Base-by-base conservation (phyloP, 2,797 vertebrate genomes). In the Pseudomugil tenellus region DNA sequence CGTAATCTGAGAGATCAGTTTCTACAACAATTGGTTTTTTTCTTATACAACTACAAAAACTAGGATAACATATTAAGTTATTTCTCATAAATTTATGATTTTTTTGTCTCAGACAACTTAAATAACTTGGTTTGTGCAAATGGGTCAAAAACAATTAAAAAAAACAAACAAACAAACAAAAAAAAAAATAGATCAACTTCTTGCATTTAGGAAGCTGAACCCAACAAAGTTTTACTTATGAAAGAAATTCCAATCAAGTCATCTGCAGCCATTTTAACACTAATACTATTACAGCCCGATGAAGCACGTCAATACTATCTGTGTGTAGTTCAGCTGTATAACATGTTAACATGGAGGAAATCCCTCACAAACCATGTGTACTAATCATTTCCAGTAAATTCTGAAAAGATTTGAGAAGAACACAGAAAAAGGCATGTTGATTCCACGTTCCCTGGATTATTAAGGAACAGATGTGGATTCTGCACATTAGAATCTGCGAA, bases 401-500 rank as follows among this genome's bases (percentile, higher is more conserved):
- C 57, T 37, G 28, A 73, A 59, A 51, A 81, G 0, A 19, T 58
- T 67, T 35, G 57, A 41, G 53, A 23, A 54, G 13, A 31, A 16
- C 6, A 35, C 25, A 1, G 19, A 52, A 57, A 61, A 83, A 68
- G 56, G 41, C 37, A 49, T 23, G 43, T 58, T 28, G 54, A 58
- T 67, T 65, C 67, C 35, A 3, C 41, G 39, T 58, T 65, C 53
- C 71, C 55, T 58, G 23, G 39, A 58, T 52, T 65, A 75, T 58
- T 65, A 54, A 34, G 13, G 37, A 13, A 41, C 83, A 73, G 58
- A 66, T 31, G 53, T 55, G 55, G 70, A 84, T 71, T 64, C 39
- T 16, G 62, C 65, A 80, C 60, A 65, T 76, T 81, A 67, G 67
- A 72, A 70, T 59, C 76, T 35, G 68, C 68, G 28, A 67, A 60